Evolutionary conservation across 2,797 vertebrate genomes (phyloP).

Genomic region (Smutsia temminckii): DNA sequence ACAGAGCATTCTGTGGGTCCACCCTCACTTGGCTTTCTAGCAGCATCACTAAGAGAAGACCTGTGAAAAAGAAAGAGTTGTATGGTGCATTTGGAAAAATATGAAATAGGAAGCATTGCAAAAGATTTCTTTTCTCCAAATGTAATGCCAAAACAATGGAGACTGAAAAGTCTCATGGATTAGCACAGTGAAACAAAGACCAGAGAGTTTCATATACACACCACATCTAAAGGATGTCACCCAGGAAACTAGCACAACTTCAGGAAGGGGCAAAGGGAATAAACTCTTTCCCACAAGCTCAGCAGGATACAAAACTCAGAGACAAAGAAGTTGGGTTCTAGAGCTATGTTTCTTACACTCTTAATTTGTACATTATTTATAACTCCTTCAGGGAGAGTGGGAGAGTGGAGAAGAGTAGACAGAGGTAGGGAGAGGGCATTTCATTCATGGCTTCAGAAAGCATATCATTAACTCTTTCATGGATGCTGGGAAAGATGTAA

Average conservation of each 20-base stretch:
- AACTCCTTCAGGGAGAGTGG: background rate
- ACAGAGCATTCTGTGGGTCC: background rate
- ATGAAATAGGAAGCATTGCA: background rate
- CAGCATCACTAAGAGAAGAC: background rate
- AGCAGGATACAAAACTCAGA: background rate
- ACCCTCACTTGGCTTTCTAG: background rate
- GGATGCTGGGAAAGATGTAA: background rate
- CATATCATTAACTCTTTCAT: background rate
- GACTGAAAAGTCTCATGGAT: background rate
- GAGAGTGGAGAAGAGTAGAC: background rate
- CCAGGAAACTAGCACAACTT: background rate
- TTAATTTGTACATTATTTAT: background rate
- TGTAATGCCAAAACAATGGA: background rate
- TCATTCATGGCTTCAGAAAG: background rate
- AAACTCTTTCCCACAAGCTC: background rate
- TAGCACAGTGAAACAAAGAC: background rate
- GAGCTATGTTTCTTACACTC: background rate
- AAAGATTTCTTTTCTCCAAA: background rate
- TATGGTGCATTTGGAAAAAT: background rate
- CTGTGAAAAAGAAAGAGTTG: background rate
- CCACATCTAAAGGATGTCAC: background rate
- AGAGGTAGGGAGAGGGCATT: too few species aligned
- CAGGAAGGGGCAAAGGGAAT: background rate
- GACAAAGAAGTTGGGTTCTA: background rate
- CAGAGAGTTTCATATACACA: background rate